These are phyloP conservation scores for Andrena chrysosceles DNA, from an alignment of 2,888 invertebrate species.

Conservation along the genomic window DNA sequence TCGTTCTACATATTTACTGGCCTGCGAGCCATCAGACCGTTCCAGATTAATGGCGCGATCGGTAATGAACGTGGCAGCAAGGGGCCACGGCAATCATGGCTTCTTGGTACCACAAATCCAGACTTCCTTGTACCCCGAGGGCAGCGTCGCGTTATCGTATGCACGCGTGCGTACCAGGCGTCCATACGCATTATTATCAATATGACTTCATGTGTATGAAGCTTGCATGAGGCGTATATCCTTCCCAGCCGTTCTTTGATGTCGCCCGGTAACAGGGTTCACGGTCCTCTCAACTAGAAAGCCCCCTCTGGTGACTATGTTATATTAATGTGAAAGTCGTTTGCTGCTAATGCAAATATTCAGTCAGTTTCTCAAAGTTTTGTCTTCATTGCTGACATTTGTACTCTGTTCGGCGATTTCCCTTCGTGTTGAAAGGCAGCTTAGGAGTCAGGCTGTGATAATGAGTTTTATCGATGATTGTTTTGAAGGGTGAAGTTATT, in stretches of 20 bases:
- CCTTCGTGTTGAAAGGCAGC: no score
- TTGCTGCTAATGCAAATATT: constrained; percentile 35
- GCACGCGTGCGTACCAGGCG: constrained; percentile 46
- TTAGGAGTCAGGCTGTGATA: no score
- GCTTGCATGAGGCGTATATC: constrained; percentile 33
- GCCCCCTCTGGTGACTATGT: constrained; percentile 38
- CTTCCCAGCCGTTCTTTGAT: constrained; percentile 45
- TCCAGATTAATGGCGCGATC: constrained; percentile 82
- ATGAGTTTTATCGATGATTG: no score
- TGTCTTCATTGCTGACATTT: no score
- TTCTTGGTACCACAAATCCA: constrained; percentile 77
- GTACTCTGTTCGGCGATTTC: no score
- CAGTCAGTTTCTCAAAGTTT: constrained; percentile 6
- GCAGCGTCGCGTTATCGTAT: constrained; percentile 66
- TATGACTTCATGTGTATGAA: constrained; percentile 45
- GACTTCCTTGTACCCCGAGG: constrained; percentile 65
- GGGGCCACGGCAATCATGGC: constrained; percentile 76
- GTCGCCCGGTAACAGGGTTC: constrained; percentile 49
- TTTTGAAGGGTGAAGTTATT: no score
- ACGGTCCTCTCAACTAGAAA: constrained; percentile 37
- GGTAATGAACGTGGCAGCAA: constrained; percentile 80
- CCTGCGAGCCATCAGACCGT: constrained; percentile 76
- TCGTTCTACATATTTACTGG: constrained; percentile 80
- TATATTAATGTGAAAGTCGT: constrained; percentile 54
- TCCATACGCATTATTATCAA: constrained; percentile 72